These are phyloP conservation scores for Loxodonta africana DNA, from an alignment of 2,113 vertebrate species.

Conservation along the genomic window DNA sequence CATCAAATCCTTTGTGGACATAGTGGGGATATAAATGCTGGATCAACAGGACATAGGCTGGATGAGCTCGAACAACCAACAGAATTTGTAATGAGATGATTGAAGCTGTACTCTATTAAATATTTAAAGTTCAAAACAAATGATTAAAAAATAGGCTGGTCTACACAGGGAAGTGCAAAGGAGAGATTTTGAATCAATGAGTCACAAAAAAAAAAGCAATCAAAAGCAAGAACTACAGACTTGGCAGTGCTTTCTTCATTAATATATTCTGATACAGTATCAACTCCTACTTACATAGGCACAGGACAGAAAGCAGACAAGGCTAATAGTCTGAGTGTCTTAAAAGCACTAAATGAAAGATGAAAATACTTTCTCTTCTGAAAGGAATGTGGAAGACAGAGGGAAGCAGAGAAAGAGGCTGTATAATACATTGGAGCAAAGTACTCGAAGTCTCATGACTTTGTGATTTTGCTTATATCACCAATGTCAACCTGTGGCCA, in stretches of 20 bases:
- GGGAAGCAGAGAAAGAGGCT: rapidly evolving
- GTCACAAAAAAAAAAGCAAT: neutral
- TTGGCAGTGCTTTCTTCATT: neutral
- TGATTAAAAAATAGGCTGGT: neutral
- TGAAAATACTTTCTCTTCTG: neutral
- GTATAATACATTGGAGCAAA: neutral
- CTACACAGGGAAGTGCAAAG: neutral
- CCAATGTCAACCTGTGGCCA: neutral
- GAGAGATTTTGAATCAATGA: neutral
- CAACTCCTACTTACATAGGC: neutral
- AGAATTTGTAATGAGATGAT: conserved; percentile 17
- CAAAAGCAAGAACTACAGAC: neutral
- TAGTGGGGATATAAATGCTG: neutral
- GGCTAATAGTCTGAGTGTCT: neutral
- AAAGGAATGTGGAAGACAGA: neutral
- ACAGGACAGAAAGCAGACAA: neutral
- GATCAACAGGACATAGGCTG: neutral
- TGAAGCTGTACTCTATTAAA: neutral
- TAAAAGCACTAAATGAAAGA: conserved; percentile 25
- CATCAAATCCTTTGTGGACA: neutral
- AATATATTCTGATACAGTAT: neutral
- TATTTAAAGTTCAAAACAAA: conserved; percentile 10
- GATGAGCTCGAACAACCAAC: neutral
- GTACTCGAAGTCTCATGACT: neutral
- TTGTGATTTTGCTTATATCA: neutral